These are phyloP conservation scores for Harmothoe impar DNA, from an alignment of 2,888 invertebrate species.

Conservation along the genomic window DNA sequence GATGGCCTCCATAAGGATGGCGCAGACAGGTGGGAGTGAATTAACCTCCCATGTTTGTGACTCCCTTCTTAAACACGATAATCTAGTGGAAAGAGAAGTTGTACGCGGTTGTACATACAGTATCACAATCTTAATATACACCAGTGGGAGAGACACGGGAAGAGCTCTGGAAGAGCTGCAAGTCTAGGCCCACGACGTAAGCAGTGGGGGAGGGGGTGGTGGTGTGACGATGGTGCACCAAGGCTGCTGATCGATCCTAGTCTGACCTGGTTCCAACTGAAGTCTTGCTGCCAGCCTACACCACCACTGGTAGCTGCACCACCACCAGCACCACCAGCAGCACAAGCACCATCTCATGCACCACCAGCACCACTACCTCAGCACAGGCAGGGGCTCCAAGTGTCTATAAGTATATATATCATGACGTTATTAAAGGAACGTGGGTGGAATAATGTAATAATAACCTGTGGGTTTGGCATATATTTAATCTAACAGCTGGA, in stretches of 20 bases:
- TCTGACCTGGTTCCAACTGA: slow-evolving; percentile 27
- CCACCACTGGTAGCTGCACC: not conserved
- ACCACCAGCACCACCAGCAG: not conserved
- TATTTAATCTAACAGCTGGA: too few relatives aligned
- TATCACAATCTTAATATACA: too few relatives aligned
- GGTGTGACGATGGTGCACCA: not conserved
- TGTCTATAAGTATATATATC: too few relatives aligned
- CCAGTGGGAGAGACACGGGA: not conserved
- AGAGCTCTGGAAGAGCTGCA: not conserved
- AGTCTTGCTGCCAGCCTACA: slow-evolving; percentile 14
- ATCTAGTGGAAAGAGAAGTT: too few relatives aligned
- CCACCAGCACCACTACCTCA: not conserved
- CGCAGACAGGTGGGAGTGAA: too few relatives aligned
- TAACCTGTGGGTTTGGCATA: too few relatives aligned
- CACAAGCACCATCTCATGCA: not conserved
- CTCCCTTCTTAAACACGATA: too few relatives aligned
- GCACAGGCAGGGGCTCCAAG: not conserved
- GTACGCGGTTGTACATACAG: too few relatives aligned
- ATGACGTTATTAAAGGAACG: too few relatives aligned
- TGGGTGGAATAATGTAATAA: too few relatives aligned
- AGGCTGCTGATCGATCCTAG: slow-evolving; percentile 25
- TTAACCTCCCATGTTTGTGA: too few relatives aligned
- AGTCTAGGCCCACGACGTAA: not conserved
- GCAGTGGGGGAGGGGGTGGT: not conserved
- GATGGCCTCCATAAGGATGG: too few relatives aligned